Base-by-base conservation (phyloP, 2,797 vertebrate genomes). In the Myotis daubentonii region DNA sequence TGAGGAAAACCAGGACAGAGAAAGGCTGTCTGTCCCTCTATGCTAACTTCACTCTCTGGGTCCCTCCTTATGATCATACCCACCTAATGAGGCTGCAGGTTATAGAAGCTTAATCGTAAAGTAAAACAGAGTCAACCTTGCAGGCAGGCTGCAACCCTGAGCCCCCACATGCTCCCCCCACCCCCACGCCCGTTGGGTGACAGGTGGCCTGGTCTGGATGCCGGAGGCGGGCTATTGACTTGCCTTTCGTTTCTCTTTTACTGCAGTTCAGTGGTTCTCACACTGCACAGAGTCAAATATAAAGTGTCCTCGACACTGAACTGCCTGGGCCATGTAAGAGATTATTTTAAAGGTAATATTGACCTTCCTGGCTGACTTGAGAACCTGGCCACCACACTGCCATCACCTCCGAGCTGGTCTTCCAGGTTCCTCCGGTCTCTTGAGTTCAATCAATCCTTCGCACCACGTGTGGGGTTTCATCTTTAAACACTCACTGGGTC, bases 401-500 rank as follows among this genome's bases (percentile, higher is more conserved):
- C 87, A n/a, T 47, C 57, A 11, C 79, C 72, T 65, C 53, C 85
- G 2, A 30, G 33, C 53, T 65, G 38, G 53, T 13, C 55, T 74
- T 53, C 90, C 55, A 6, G 82, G 41, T 33, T 60, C 70, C 41
- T 70, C 83, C 2, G 0, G 6, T 65, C 79, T 70, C 85, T 55
- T 6, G 65, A n/a, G 79, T 79, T 66, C 65, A 36, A 71, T 44
- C 53, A 8, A 71, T 92, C 79, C 75, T 25, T 87, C 76, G 71
- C 79, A 71, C 70, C 87, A 30, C 4, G 0, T 55, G 85, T 7
- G 38, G 20, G 33, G 65, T 47, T 79, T 47, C 36, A 6, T 79
- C 94, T 53, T 84, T 33, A 89, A 84, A 92, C 80, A 74, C 55
- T 72, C n/a, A 25, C 72, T 72, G 94, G 79, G 10, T 47, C 15